These are phyloP conservation scores for Pseudochirops corinnae DNA, from an alignment of 2,797 vertebrate species.

Conservation along the genomic window DNA sequence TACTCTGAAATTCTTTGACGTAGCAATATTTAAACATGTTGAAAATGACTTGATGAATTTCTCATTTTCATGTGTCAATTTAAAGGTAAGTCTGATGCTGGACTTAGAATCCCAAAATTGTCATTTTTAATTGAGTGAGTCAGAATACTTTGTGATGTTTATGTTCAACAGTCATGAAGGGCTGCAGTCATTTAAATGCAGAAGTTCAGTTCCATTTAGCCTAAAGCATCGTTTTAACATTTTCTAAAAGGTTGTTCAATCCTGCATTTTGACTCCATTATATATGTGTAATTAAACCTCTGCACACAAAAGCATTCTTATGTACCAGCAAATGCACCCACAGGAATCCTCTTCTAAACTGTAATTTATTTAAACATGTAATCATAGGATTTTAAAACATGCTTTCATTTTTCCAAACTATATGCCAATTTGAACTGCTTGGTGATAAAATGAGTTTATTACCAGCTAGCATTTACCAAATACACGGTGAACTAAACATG, in stretches of 20 bases:
- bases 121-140: slow-evolving; percentile 71
- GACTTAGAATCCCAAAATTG: slow-evolving; percentile 49
- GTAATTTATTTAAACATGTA: slow-evolving; percentile 82
- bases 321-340: slow-evolving; percentile 81
- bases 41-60: slow-evolving; percentile 42
- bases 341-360: slow-evolving; percentile 80
- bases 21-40: slow-evolving; percentile 55
- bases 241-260: slow-evolving; percentile 78
- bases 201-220: slow-evolving; percentile 77
- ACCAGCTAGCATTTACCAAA: slow-evolving; percentile 63
- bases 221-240: slow-evolving; percentile 78
- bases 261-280: slow-evolving; percentile 78
- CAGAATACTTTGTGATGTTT: slow-evolving; percentile 68
- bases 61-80: slow-evolving; percentile 59
- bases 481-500: slow-evolving; percentile 58
- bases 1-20: not conserved
- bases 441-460: slow-evolving; percentile 79
- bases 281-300: slow-evolving; percentile 77
- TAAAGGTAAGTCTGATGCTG: slow-evolving; percentile 60
- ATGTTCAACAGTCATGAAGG: slow-evolving; percentile 65
- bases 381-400: slow-evolving; percentile 80
- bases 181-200: slow-evolving; percentile 71
- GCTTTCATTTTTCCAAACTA: slow-evolving; percentile 79
- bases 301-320: slow-evolving; percentile 79
- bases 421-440: slow-evolving; percentile 73